Percentiles rank a stretch among this genome's conserved stretches.
Evolutionary conservation across 1,140 invertebrate species (phyloP).

Genomic region (Drosophila nebulosa): DNA sequence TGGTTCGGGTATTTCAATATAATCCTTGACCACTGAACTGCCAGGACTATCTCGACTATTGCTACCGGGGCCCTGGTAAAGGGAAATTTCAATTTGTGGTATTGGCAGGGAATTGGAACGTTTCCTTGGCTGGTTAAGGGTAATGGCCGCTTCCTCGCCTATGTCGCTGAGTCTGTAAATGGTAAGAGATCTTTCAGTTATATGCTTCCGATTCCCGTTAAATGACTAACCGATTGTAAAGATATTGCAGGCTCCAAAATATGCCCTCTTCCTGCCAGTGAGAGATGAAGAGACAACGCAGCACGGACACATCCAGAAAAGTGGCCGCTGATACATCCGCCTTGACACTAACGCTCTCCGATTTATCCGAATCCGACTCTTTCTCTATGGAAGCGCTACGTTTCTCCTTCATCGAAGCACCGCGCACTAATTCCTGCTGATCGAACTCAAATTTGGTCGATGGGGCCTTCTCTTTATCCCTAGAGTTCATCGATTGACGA

Average conservation of each 20-base stretch:
- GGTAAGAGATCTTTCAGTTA: neutral
- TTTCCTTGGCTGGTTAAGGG: conserved; percentile 88
- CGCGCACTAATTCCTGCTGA: conserved; percentile 73
- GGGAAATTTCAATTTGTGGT: conserved; percentile 93
- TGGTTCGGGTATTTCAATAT: conserved; percentile 87
- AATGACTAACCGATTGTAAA: conserved; percentile 88
- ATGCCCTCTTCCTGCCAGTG: conserved; percentile 99
- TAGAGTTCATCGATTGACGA: conserved; percentile 74
- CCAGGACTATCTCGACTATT: conserved; percentile 84
- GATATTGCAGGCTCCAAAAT: conserved; percentile 97
- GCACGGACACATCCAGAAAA: conserved; percentile 96
- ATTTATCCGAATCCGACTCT: conserved; percentile 81
- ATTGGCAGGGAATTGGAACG: conserved; percentile 96
- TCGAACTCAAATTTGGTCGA: conserved; percentile 80
- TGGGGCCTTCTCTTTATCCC: conserved; percentile 71
- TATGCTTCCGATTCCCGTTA: neutral
- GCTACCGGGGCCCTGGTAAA: conserved; percentile 89
- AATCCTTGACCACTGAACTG: conserved; percentile 84
- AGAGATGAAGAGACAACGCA: conserved; percentile 97
- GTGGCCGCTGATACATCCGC: conserved; percentile 92
- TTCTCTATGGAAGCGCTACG: conserved; percentile 83
- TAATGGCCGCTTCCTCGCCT: conserved; percentile 88
- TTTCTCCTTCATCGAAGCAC: conserved; percentile 82
- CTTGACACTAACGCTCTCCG: conserved; percentile 62
- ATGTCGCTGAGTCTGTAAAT: conserved; percentile 88